These are phyloP conservation scores for Ophion obscuratus DNA, from an alignment of 2,888 invertebrate genomes.

Conservation along the genomic window DNA sequence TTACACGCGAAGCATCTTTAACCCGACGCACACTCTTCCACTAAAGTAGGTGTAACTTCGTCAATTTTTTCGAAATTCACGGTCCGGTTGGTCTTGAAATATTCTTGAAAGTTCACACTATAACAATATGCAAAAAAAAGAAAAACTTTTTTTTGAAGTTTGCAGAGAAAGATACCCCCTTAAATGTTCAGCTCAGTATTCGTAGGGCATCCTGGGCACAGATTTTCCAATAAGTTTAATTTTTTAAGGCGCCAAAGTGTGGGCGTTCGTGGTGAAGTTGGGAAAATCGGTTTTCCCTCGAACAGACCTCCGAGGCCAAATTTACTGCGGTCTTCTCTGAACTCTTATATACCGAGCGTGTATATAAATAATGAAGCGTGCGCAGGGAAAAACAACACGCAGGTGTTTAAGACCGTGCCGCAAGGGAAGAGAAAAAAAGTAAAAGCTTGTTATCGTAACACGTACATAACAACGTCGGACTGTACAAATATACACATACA, in stretches of 20 bases:
- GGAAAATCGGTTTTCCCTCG: neutral
- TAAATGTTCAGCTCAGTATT: too few species aligned
- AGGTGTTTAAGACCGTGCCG: conserved; percentile 30
- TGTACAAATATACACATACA: neutral
- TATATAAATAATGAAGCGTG: conserved; percentile 30
- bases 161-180: too few species aligned
- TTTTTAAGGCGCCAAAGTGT: neutral
- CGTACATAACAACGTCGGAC: conserved; percentile 33
- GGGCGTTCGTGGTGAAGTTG: neutral
- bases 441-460: conserved; percentile 56
- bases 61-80: too few species aligned
- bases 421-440: conserved; percentile 17
- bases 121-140: too few species aligned
- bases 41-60: too few species aligned
- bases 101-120: too few species aligned
- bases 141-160: too few species aligned
- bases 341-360: neutral
- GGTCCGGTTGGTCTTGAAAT: too few species aligned
- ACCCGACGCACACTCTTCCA: too few species aligned
- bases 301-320: neutral
- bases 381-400: conserved; percentile 21
- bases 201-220: neutral
- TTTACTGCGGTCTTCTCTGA: conserved; percentile 11
- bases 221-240: too few species aligned
- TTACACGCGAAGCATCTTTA: too few species aligned